Evolutionary conservation across 1,140 invertebrate genomes (phyloP), one percentile per base, ranked within the genome.

Genomic region (Orius insidiosus): DNA sequence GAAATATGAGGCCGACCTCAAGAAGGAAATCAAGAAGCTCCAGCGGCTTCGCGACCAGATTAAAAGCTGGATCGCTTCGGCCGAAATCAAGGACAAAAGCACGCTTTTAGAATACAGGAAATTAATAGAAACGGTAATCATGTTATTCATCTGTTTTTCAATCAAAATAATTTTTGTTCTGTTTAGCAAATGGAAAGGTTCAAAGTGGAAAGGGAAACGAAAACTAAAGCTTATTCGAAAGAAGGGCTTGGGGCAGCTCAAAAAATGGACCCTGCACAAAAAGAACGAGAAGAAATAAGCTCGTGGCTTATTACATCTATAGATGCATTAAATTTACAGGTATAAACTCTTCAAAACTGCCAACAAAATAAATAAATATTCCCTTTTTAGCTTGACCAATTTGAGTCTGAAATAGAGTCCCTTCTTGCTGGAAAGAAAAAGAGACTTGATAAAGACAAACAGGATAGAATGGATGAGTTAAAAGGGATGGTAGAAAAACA

Each of bases 1-100:
- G 64, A 99, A 99, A 68, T 98, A 98, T 80, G 95, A 99, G 69
- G 90, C 92, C 54, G 96, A 99, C 76, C 88, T 99, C 69, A 99
- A 99, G 70, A 98, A 98, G 68, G 96, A 99, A 76, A 99, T 99
- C 68, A 99, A 99, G 68, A 99, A 99, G 67, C 74, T 99, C 47
- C 86, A 98, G 71, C 83, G 96, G 76, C 76, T 98, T 67, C 83
- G 96, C 60, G 96, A 99, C 76, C 95, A 98, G 69, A 98, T 99
- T 67, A 99, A 99, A 76, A 94, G 92, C 68, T 99, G 96, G 96
- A 88, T 97, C 68, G 89, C 92, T 45, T 96, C 90, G 51, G 92
- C 80, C 53, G 96, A 99, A 68, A 98, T 99, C 68, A 99, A 98
- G 72, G 95, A 98, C 73, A 97, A 97, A 69, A 86, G 83, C 68